Evolutionary conservation across 2,113 vertebrate species (phyloP).

Genomic region (Centropus unirufus): DNA sequence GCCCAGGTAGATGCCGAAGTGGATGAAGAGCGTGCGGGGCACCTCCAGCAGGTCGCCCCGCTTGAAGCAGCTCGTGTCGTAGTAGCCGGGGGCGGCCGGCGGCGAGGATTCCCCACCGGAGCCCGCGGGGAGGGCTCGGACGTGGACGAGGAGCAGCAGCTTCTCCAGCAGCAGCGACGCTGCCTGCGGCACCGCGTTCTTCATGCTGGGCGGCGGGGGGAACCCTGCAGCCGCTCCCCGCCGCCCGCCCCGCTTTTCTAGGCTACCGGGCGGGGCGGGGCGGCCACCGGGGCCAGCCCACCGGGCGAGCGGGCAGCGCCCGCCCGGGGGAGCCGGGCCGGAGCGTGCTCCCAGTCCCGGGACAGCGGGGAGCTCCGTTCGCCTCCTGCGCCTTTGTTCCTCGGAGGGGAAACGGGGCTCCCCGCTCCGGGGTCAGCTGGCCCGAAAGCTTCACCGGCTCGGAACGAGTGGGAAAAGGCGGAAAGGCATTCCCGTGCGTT

Average conservation of each 20-base stretch:
- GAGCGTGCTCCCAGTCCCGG: no score
- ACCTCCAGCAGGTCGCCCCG: slow-evolving; percentile 92
- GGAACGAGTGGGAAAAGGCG: background rate
- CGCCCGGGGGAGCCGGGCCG: background rate
- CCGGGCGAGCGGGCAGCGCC: background rate
- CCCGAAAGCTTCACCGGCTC: background rate
- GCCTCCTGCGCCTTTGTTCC: background rate
- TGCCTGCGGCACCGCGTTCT: slow-evolving; percentile 80
- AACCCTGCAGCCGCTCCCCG: background rate
- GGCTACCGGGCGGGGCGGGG: background rate
- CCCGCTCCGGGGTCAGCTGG: no score
- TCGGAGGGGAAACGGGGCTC: background rate
- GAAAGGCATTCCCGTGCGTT: background rate
- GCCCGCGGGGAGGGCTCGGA: slow-evolving; percentile 72
- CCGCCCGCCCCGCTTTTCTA: slow-evolving; percentile 5
- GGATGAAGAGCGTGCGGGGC: slow-evolving; percentile 87
- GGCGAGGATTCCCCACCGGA: background rate
- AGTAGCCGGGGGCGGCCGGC: slow-evolving; percentile 7
- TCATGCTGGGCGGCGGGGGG: slow-evolving; percentile 43
- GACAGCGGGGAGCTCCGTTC: no score
- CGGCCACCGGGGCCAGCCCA: background rate
- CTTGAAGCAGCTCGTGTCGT: slow-evolving; percentile 77
- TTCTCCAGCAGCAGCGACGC: slow-evolving; percentile 85
- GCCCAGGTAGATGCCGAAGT: slow-evolving; percentile 94
- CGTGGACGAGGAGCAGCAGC: slow-evolving; percentile 80